Percentiles rank a stretch among this genome's conserved stretches.
Conservation (phyloP, 2,113 vertebrate genomes). For the Trematocara zebra region DNA sequence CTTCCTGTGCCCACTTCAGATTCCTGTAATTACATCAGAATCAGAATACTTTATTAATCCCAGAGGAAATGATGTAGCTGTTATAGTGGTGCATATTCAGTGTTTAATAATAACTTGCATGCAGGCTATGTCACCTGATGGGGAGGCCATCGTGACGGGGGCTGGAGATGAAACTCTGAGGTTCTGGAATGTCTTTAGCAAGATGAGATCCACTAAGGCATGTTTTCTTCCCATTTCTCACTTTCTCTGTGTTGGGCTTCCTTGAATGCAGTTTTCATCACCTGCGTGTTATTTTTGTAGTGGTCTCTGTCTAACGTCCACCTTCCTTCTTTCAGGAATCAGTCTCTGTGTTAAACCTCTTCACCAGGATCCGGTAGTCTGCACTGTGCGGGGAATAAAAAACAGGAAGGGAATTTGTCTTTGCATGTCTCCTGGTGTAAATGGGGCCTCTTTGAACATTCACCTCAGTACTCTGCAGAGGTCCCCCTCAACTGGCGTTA, state of each 20-base stretch:
- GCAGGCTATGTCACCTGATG: slow-evolving; percentile 97
- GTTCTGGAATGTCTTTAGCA: slow-evolving; percentile 99
- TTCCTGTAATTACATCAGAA: neutral
- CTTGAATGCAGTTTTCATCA: neutral
- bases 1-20: neutral
- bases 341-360: slow-evolving; percentile 89
- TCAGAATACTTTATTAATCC: neutral
- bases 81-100: neutral
- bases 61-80: neutral
- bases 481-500: neutral
- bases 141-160: slow-evolving; percentile 97
- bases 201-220: slow-evolving; percentile 97
- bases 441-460: slow-evolving; percentile 10
- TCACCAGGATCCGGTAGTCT: slow-evolving; percentile 89
- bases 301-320: neutral
- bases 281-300: neutral
- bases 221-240: neutral
- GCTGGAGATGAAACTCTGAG: slow-evolving; percentile 94
- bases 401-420: neutral
- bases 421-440: slow-evolving; percentile 17
- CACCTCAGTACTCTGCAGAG: slow-evolving; percentile 12
- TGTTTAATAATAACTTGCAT: neutral
- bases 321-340: slow-evolving; percentile 76
- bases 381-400: neutral
- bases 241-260: neutral